These are phyloP conservation scores for Rhabdornis inornatus DNA, from an alignment of 2,113 vertebrate genomes.

Conservation along the genomic window DNA sequence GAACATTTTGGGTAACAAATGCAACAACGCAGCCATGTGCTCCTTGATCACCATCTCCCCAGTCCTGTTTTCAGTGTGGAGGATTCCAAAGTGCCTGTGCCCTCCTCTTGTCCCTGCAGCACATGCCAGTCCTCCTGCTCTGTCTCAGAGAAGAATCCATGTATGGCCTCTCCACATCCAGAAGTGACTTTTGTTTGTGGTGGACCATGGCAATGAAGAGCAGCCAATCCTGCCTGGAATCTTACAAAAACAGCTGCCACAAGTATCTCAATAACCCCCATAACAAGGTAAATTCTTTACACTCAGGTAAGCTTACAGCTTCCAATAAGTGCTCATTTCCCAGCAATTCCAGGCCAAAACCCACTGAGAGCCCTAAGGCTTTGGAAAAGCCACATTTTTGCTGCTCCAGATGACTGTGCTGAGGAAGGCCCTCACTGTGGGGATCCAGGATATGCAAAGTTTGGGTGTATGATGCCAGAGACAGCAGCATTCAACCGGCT, in stretches of 20 bases:
- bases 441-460: background rate
- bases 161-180: background rate
- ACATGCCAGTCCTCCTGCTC: rapidly evolving
- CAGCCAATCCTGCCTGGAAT: background rate
- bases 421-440: rapidly evolving
- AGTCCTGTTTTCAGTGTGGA: background rate
- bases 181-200: background rate
- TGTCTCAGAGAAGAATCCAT: background rate
- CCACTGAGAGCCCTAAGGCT: background rate
- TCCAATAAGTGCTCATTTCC: rapidly evolving
- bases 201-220: rapidly evolving
- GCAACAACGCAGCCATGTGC: rapidly evolving
- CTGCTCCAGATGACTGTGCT: too few species aligned
- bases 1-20: background rate
- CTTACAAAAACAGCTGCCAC: background rate
- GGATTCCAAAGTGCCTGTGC: rapidly evolving
- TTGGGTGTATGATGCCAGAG: rapidly evolving
- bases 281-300: background rate
- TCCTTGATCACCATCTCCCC: background rate
- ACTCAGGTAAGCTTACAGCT: background rate
- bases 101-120: background rate
- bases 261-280: rapidly evolving
- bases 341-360: background rate
- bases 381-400: background rate
- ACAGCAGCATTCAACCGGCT: rapidly evolving